Evolutionary conservation across 2,113 vertebrate species (phyloP), one percentile per base, ranked within the genome.

Genomic region (Anarhynchus alexandrinus): DNA sequence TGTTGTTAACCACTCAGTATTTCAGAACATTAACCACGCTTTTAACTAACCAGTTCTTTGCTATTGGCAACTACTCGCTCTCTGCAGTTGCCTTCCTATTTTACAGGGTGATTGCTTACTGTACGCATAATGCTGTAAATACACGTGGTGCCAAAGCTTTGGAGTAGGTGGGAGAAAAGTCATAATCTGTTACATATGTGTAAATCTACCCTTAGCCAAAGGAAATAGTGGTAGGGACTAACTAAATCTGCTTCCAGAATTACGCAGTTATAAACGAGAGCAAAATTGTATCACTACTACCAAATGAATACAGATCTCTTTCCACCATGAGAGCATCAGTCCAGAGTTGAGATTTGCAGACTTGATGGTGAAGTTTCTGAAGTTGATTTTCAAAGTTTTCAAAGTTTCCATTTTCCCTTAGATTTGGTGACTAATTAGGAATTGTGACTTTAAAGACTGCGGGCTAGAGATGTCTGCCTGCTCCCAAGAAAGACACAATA

Each of bases 11-110:
- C 87, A 83, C 81, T 81, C 59, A 26, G 81, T 86, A 15, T 81
- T 93, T 95, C 79, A 95, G 94, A 93, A 34, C 67, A 78, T 94
- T 83, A 95, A 55, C 89, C 47, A 88, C 62, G 26, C 78, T 90
- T 86, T 82, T 81, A 86, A 91, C 86, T 84, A 94, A 64, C 58
- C 51, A 58, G 52, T 40, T 89, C 84, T 88, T 89, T 62, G 70
- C 77, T 93, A 7, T 61, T 84, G 91, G 66, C 82, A 86, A 10
- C 0, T 0, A 62, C 21, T 85, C 9, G 0, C 23, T 77, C 27
- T 89, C 55, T 4, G 10, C 86, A 81, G 73, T 8, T 61, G 73
- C 51, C 52, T 87, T 85, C 26, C 58, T 85, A 11, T 69, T 79
- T 91, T 72, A 25, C 45, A 65, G 57, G 52, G 51, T 34, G 81